Base-by-base conservation (phyloP, 1,140 invertebrate genomes). In the Leptinotarsa texana region DNA sequence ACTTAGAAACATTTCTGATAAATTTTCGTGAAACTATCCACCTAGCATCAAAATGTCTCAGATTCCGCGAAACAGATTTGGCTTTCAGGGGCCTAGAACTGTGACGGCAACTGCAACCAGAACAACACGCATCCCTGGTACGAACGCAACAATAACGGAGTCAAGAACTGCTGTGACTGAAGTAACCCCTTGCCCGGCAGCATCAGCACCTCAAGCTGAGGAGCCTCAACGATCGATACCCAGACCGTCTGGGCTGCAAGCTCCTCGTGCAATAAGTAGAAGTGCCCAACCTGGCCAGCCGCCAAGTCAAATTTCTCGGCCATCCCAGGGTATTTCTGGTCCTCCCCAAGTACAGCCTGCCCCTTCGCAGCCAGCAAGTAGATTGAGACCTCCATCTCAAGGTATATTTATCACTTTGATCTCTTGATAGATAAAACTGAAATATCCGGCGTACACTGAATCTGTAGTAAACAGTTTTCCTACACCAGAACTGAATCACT, bases 21-120 rank as follows among this genome's bases (percentile, higher is more conserved):
- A 57, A 57, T 57, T 57, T 57, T 18, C 13, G 51, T 57, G 51
- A 17, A 57, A 15, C 51, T 17, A 17, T 57, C 51, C 51, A 57
- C 3, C 17, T 3, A 15, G n/a, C 33, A 57, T 18, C 17, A 65
- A 65, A 65, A 65, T 65, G 63, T 65, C 63, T 22, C 21, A 65
- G 21, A 57, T 57, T 5, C 51, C 51, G 51, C 15, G 51, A 8
- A 65, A 65, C 21, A 65, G 63, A 17, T 65, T 65, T 22, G 63
- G 63, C n/a, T 65, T 65, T 33, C 21, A 65, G 4, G 27, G 63
- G 21, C 63, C 63, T 22, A 65, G 21, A 24, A 65, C 63, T 22
- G 63, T 65, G 63, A 65, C 63, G 21, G 27, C 63, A 21, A 24
- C 63, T 15, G 13, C 22, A 15, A 65, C 63, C n/a, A 22, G 63